These are phyloP conservation scores for Saxidomus purpurata DNA, from an alignment of 1,140 invertebrate species.

Conservation along the genomic window DNA sequence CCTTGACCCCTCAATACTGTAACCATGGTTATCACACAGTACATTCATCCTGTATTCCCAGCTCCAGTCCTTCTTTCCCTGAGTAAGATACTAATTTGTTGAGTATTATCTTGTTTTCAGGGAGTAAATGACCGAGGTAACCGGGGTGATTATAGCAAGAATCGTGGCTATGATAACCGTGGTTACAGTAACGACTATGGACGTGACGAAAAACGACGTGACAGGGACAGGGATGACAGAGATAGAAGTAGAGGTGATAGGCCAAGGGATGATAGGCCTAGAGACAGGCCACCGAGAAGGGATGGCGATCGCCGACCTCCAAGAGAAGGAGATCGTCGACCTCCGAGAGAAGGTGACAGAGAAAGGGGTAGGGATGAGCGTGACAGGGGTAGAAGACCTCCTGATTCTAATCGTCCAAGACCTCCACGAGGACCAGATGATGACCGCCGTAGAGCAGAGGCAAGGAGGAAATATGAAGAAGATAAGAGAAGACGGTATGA, in stretches of 20 bases:
- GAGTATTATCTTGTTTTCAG: slow-evolving; percentile 50
- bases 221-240: not conserved
- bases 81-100: slow-evolving; percentile 63
- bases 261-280: slow-evolving; percentile 45
- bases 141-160: slow-evolving; percentile 67
- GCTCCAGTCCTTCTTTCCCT: slow-evolving; percentile 48
- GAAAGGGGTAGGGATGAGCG: slow-evolving; percentile 6
- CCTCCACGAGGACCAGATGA: slow-evolving; percentile 50
- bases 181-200: slow-evolving; percentile 62
- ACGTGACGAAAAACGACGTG: slow-evolving; percentile 37
- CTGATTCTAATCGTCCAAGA: slow-evolving; percentile 14
- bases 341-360: not conserved
- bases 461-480: slow-evolving; percentile 55
- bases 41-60: slow-evolving; percentile 45
- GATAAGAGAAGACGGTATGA: slow-evolving; percentile 59
- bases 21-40: slow-evolving; percentile 63
- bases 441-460: slow-evolving; percentile 42
- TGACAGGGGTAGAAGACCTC: not conserved
- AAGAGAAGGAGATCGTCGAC: slow-evolving; percentile 29
- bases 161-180: slow-evolving; percentile 65
- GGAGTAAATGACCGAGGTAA: slow-evolving; percentile 67
- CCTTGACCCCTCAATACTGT: slow-evolving; percentile 54
- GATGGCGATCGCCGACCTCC: slow-evolving; percentile 31
- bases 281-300: slow-evolving; percentile 45
- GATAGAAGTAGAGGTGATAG: slow-evolving; percentile 35